phyloP scores from a whole-genome alignment of 2,797 vertebrate species.

The Mormyrops boulengeri region DNA sequence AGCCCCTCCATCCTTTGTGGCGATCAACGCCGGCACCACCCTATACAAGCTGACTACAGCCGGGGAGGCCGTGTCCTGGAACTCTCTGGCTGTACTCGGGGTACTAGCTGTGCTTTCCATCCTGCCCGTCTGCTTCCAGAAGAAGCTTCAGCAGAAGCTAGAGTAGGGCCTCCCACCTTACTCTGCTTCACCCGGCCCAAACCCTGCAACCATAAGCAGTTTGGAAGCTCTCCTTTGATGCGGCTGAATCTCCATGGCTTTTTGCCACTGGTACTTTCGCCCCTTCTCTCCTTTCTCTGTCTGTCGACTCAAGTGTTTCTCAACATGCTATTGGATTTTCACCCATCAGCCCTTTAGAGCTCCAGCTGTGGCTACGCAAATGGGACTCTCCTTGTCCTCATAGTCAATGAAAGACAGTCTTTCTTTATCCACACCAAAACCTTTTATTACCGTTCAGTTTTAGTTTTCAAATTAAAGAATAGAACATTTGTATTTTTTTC shows the following conservation, averaged over 20 bases:
- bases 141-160: conserved; percentile 89
- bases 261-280: background rate
- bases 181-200: conserved; percentile 29
- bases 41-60: conserved; percentile 96
- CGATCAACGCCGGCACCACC: conserved; percentile 95
- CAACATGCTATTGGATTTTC: background rate
- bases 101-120: conserved; percentile 87
- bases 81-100: conserved; percentile 86
- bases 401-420: background rate
- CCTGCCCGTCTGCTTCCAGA: conserved; percentile 88
- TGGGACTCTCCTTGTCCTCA: background rate
- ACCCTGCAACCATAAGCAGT: background rate
- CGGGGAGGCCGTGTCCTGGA: conserved; percentile 96
- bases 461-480: background rate
- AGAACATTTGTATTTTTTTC: background rate
- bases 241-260: background rate
- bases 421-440: background rate
- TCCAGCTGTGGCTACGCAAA: background rate
- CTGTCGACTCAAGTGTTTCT: background rate
- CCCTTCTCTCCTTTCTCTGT: background rate
- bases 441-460: background rate
- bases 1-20: conserved; percentile 94
- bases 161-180: conserved; percentile 56
- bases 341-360: background rate
- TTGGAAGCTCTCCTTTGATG: background rate